Percentiles rank a stretch among this genome's conserved stretches.
phyloP scores from a whole-genome alignment of 2,797 vertebrate species.

The Catharus ustulatus region DNA sequence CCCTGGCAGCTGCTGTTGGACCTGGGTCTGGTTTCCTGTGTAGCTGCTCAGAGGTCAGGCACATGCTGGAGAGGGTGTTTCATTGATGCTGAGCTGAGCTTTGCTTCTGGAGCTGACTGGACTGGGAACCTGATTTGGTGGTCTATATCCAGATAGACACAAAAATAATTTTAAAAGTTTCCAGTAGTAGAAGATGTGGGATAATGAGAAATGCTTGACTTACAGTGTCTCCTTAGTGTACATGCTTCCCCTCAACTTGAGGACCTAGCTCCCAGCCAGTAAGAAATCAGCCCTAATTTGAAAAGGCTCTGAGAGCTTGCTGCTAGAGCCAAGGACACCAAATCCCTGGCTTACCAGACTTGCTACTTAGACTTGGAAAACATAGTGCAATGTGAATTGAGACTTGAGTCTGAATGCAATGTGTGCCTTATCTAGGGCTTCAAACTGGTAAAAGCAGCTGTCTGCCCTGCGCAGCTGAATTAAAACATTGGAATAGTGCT shows the following conservation, averaged over 20 bases:
- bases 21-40: neutral
- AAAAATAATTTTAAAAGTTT: neutral
- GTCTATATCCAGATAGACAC: neutral
- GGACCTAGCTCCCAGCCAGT: neutral
- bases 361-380: neutral
- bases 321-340: neutral
- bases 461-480: neutral
- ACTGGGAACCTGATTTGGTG: neutral
- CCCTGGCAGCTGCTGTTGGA: neutral
- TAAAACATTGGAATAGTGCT: neutral
- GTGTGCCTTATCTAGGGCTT: neutral
- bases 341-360: neutral
- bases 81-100: neutral
- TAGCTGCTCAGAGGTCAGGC: neutral
- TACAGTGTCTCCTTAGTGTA: neutral
- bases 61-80: rapidly evolving
- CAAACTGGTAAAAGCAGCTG: neutral
- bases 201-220: neutral
- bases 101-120: neutral
- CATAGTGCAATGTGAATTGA: neutral
- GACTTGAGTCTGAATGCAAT: neutral
- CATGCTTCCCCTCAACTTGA: neutral
- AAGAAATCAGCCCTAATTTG: neutral
- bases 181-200: neutral
- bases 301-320: neutral